A percentile compares a stretch with the other conserved stretches of the same genome.
Conservation (phyloP, 2,888 invertebrate genomes). For the Empis livida region DNA sequence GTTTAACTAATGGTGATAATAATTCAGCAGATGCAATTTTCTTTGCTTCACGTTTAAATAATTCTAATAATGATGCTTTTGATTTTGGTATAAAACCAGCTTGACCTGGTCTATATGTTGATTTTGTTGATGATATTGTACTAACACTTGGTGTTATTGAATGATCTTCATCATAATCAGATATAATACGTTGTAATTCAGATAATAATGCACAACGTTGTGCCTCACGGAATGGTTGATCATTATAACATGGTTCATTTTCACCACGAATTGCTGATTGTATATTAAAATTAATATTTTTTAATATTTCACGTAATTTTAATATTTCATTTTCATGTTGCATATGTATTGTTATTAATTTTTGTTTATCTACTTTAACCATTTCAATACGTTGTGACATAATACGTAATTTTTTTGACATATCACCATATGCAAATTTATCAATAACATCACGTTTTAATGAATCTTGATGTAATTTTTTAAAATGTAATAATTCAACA, state of each 20-base stretch:
- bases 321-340: slow-evolving; percentile 39
- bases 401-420: slow-evolving; percentile 37
- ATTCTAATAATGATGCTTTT: slow-evolving; percentile 21
- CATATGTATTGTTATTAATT: slow-evolving; percentile 27
- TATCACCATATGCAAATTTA: slow-evolving; percentile 33
- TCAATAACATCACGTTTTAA: slow-evolving; percentile 35
- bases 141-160: slow-evolving; percentile 26
- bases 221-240: slow-evolving; percentile 36
- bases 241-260: slow-evolving; percentile 28
- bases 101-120: slow-evolving; percentile 49
- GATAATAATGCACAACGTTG: slow-evolving; percentile 44
- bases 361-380: slow-evolving; percentile 23
- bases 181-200: slow-evolving; percentile 35
- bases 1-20: slow-evolving; percentile 17
- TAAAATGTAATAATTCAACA: slow-evolving; percentile 33
- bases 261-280: slow-evolving; percentile 40
- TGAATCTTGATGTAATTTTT: slow-evolving; percentile 28
- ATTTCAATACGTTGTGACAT: slow-evolving; percentile 30
- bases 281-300: slow-evolving; percentile 47
- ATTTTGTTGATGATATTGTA: slow-evolving; percentile 25
- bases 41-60: slow-evolving; percentile 22
- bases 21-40: slow-evolving; percentile 15
- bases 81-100: slow-evolving; percentile 51
- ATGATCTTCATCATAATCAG: slow-evolving; percentile 21
- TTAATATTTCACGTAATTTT: slow-evolving; percentile 44